Conservation (phyloP, 23 tunicate genomes). For the Ascidia mentula region DNA sequence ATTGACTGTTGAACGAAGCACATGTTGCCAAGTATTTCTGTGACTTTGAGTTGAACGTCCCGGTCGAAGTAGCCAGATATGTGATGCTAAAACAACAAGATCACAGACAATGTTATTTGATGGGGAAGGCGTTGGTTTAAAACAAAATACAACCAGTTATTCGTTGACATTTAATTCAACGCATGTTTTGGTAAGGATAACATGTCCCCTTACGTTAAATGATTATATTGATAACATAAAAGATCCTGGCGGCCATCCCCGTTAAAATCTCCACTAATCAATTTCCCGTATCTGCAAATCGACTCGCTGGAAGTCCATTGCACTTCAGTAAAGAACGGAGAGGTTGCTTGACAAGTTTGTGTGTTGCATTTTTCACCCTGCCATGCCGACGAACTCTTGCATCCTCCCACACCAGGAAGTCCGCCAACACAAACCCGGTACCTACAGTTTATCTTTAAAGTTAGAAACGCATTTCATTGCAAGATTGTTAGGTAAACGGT, state of each 20-base stretch:
- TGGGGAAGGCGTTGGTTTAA: neutral
- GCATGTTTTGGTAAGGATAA: too few species aligned
- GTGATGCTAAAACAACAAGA: neutral
- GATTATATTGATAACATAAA: conserved; percentile 6
- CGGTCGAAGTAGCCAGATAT: neutral
- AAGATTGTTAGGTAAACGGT: too few species aligned
- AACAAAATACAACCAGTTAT: too few species aligned
- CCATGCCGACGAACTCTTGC: conserved; percentile 18
- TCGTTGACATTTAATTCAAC: neutral
- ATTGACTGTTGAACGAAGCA: neutral
- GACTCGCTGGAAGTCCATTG: neutral
- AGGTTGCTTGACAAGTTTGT: neutral
- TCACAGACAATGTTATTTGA: neutral
- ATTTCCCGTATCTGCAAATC: conserved; percentile 15
- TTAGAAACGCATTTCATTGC: too few species aligned
- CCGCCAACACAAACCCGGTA: neutral
- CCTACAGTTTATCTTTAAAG: neutral
- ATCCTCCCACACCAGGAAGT: neutral
- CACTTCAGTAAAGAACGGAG: neutral
- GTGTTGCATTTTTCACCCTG: conserved; percentile 25
- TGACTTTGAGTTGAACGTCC: neutral
- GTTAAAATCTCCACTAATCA: conserved; percentile 27
- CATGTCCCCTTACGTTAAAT: conserved; percentile 23
- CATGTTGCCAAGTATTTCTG: neutral
- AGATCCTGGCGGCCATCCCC: conserved; percentile 22